phyloP scores from a whole-genome alignment of 2,888 invertebrate genomes.

The Drosophila monieri region DNA sequence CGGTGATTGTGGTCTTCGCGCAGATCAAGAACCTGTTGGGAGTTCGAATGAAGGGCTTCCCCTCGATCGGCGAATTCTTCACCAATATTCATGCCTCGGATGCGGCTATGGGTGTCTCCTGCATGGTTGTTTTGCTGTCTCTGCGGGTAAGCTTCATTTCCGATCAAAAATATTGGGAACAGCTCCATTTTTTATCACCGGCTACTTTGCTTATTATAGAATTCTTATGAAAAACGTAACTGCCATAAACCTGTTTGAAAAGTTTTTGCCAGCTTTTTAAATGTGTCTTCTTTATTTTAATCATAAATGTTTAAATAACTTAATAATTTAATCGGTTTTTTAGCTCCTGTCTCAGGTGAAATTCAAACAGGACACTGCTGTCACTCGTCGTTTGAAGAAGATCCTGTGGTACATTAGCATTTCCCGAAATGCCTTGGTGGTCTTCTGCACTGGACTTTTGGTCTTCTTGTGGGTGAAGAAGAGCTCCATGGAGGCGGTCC shows the following conservation, averaged over 20 bases:
- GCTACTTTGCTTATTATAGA: not conserved
- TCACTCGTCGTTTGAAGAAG: slow-evolving; percentile 84
- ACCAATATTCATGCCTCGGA: slow-evolving; percentile 87
- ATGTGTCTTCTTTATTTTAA: not conserved
- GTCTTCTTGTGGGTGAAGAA: slow-evolving; percentile 85
- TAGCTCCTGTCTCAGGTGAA: slow-evolving; percentile 74
- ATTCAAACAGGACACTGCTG: slow-evolving; percentile 63
- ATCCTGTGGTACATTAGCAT: slow-evolving; percentile 90
- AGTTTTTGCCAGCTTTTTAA: not conserved
- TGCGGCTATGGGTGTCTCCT: slow-evolving; percentile 87
- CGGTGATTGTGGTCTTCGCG: slow-evolving; percentile 90
- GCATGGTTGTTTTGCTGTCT: slow-evolving; percentile 87
- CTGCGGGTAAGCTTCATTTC: slow-evolving; percentile 86
- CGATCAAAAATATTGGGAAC: not conserved
- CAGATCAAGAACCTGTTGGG: slow-evolving; percentile 91
- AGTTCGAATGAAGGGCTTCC: slow-evolving; percentile 85
- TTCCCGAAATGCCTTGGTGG: slow-evolving; percentile 91
- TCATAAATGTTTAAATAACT: not conserved
- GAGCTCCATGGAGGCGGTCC: slow-evolving; percentile 84
- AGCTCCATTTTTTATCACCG: not conserved
- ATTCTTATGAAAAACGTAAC: not conserved
- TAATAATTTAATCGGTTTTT: not conserved
- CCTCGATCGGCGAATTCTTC: slow-evolving; percentile 82
- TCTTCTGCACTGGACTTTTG: slow-evolving; percentile 87
- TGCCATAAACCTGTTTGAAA: not conserved